A percentile compares a stretch with the other conserved stretches of the same genome.
Evolutionary conservation across 2,113 vertebrate species (phyloP).

Genomic region (Telmatochromis sp.): DNA sequence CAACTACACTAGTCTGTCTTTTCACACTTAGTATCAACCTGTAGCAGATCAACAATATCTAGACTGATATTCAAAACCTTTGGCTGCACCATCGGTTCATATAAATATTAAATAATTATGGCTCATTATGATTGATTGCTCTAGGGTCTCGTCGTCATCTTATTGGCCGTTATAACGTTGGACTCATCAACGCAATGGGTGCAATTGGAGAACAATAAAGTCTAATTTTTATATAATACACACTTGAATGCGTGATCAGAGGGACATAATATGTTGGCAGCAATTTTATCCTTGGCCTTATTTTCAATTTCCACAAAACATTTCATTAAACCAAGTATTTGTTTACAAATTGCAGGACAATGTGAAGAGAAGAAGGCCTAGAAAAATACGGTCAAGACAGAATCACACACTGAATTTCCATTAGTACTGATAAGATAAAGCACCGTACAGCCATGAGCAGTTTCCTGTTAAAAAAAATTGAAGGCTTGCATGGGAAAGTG

Average conservation of each 20-base stretch:
- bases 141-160: not conserved
- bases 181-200: not conserved
- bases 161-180: not conserved
- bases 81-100: too few relatives aligned
- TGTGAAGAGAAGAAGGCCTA: not conserved
- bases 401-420: not conserved
- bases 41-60: not conserved
- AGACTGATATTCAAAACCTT: not conserved
- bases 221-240: not conserved
- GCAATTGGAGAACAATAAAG: not conserved
- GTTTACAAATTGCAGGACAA: not conserved
- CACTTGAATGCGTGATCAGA: not conserved
- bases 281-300: not conserved
- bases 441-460: not conserved
- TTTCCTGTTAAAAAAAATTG: not conserved
- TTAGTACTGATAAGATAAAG: not conserved
- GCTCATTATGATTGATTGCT: not conserved
- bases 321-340: not conserved
- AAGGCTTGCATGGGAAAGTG: not conserved
- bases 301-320: not conserved
- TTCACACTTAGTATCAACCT: not conserved
- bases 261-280: not conserved
- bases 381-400: not conserved
- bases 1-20: not conserved
- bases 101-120: not conserved